Conservation (phyloP, 2,113 vertebrate species). For the Mesoclemmys tuberculata region DNA sequence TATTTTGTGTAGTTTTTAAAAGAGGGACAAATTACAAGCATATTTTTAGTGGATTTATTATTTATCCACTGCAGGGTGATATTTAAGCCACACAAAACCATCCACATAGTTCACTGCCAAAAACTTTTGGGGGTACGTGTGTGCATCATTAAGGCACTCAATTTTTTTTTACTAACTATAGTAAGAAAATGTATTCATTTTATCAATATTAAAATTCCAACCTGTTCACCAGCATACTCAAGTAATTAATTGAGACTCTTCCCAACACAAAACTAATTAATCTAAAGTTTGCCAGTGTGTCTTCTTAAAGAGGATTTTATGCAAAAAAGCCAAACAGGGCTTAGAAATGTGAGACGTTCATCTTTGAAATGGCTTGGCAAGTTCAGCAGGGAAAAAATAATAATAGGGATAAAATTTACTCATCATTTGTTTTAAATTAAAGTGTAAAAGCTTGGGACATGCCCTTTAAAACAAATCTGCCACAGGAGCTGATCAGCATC, state of each 20-base stretch:
- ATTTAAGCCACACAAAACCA: background rate
- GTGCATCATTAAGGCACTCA: background rate
- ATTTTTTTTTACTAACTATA: background rate
- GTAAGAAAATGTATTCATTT: background rate
- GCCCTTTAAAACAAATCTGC: conserved; percentile 17
- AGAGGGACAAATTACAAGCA: background rate
- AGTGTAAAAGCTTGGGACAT: conserved; percentile 33
- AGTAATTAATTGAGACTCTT: conserved; percentile 12
- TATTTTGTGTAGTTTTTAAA: background rate
- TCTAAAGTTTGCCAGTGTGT: background rate
- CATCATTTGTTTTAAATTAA: conserved; percentile 61
- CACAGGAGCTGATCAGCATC: conserved; percentile 54
- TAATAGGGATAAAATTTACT: conserved; percentile 1
- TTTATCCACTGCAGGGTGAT: background rate
- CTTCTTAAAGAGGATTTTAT: conserved; percentile 30
- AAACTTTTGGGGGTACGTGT: background rate
- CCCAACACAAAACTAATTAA: background rate
- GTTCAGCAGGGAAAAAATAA: background rate
- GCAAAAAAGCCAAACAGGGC: background rate
- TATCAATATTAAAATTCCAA: conserved; percentile 4
- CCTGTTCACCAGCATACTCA: background rate
- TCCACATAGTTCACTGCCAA: background rate
- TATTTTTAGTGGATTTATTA: accelerated
- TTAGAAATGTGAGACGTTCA: conserved; percentile 7
- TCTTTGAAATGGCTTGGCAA: background rate